Evolutionary conservation across 2,113 vertebrate species (phyloP), one percentile per base, ranked within the genome.

Genomic region (Ursus arctos): DNA sequence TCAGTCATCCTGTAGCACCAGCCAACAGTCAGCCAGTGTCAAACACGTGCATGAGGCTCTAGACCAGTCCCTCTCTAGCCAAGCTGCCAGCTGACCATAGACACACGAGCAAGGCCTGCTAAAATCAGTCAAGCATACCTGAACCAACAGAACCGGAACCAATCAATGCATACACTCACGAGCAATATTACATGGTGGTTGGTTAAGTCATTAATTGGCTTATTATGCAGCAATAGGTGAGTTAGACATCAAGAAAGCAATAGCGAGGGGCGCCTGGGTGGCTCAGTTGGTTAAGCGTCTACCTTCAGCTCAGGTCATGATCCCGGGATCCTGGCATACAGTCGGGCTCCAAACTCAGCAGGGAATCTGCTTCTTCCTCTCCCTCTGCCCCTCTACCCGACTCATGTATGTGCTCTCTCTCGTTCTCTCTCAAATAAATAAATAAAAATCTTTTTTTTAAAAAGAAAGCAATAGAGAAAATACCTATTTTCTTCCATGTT

Each of bases 381-480:
- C 33, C 33, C 33, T 69, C 67, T 69, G 67, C 67, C 33, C 18
- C 67, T 69, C 18, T 15, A 67, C 67, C 33, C 61, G 0, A n/a
- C 33, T 69, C 18, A 18, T 69, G 33, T 0, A 18, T 69, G 33
- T 0, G 0, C 9, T 18, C 18, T 9, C 18, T 1, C 33, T 36
- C 33, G 7, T 7, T 67, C 65, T n/a, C 65, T 69, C 67, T 69
- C 33, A 69, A 69, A 36, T 21, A 36, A 69, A 36, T 69, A 36
- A 69, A 57, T 57, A n/a, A 43, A 43, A 43, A 69, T 4, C 16
- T n/a, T 69, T 69, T 69, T 69, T n/a, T 5, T 1, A 28, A 67
- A 63, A 51, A 22, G 22, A 94, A 89, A 87, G 9, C 10, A 79
- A 69, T 3, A 88, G 15, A 8, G 57, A 95, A 69, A 65, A 4